Evolutionary conservation across 2,797 vertebrate species (phyloP).

Genomic region (Adelosebastes latens): DNA sequence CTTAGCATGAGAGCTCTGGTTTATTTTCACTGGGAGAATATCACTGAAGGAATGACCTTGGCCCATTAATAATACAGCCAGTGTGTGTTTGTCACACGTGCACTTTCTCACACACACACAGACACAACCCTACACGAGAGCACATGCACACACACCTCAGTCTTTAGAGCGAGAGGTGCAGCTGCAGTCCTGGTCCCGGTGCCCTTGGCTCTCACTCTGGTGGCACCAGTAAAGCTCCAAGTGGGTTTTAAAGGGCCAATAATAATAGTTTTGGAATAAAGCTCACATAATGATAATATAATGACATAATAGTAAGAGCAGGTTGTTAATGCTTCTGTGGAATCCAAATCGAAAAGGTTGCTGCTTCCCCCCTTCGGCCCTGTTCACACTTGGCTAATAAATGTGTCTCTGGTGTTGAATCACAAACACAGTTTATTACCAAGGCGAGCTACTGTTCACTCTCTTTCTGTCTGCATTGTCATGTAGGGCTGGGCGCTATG

Average conservation of each 20-base stretch:
- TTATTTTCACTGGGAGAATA: constrained; percentile 69
- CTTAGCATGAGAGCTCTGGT: constrained; percentile 39
- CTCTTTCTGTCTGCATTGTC: not conserved
- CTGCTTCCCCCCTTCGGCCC: constrained; percentile 5
- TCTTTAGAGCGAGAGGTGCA: constrained; percentile 15
- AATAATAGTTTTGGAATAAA: constrained; percentile 22
- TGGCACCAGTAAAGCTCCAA: constrained; percentile 18
- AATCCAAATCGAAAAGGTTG: constrained; percentile 17
- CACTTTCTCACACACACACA: not conserved
- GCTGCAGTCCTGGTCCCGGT: constrained; percentile 31
- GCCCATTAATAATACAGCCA: constrained; percentile 62
- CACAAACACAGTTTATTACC: constrained; percentile 13
- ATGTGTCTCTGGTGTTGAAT: constrained; percentile 19
- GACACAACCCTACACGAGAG: not conserved
- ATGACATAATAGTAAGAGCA: constrained; percentile 1
- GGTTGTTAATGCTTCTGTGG: constrained; percentile 13
- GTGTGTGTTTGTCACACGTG: not conserved
- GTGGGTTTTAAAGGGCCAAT: constrained; percentile 11
- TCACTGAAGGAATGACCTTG: constrained; percentile 61
- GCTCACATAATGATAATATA: constrained; percentile 9
- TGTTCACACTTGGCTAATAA: constrained; percentile 21
- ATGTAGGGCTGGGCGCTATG: too few relatives aligned
- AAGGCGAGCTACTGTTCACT: not conserved
- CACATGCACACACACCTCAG: constrained; percentile 1
- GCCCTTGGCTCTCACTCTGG: constrained; percentile 12